These are phyloP conservation scores for Euphonia xanthogaster DNA, from an alignment of 2,797 vertebrate genomes.

Conservation along the genomic window DNA sequence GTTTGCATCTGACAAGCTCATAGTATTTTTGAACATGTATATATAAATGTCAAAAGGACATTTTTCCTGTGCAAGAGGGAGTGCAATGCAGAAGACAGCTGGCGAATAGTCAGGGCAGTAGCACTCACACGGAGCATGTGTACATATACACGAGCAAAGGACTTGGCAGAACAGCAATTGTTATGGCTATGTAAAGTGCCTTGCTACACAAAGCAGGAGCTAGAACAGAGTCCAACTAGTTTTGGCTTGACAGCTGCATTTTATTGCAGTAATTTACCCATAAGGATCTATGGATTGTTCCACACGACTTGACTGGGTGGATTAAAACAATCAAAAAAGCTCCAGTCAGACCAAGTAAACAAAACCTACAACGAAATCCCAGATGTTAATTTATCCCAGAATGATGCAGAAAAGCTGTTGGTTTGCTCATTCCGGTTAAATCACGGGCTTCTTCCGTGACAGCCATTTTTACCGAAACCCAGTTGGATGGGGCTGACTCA, in stretches of 20 bases:
- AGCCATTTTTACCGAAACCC: not conserved
- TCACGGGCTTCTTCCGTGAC: not conserved
- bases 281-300: not conserved
- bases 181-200: not conserved
- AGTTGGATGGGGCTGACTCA: conserved; percentile 22
- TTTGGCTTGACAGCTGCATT: not conserved
- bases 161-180: not conserved
- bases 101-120: not conserved
- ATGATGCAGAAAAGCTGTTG: not conserved
- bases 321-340: not conserved
- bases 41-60: not conserved
- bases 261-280: conserved; percentile 1
- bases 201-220: not conserved
- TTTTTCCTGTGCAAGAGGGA: not conserved
- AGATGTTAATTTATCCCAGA: not conserved
- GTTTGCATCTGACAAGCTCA: not conserved
- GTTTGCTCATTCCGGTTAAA: not conserved
- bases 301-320: not conserved
- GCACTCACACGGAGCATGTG: not conserved
- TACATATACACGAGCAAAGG: not conserved
- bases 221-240: not conserved
- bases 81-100: not conserved
- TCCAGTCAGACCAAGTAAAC: not conserved
- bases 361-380: not conserved
- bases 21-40: not conserved